Evolutionary conservation across 2,797 vertebrate species (phyloP).

Genomic region (Pipistrellus nathusii): DNA sequence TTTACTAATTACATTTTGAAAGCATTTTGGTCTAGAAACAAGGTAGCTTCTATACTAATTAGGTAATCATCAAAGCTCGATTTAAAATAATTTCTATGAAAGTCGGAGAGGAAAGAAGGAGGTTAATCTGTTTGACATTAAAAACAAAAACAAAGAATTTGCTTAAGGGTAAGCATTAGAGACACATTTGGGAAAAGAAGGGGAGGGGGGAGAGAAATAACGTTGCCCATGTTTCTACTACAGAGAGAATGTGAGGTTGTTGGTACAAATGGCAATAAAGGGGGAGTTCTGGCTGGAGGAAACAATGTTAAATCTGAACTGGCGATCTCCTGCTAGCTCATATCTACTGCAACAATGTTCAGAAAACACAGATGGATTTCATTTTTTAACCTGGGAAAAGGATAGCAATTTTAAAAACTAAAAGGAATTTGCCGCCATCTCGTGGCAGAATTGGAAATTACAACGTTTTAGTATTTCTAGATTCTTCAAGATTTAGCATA

Average conservation of each 20-base stretch:
- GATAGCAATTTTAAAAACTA: neutral
- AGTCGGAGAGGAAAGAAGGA: neutral
- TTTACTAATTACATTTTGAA: neutral
- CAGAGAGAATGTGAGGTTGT: neutral
- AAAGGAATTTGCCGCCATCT: slow-evolving; percentile 82
- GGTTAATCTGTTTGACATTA: neutral
- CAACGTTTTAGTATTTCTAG: slow-evolving; percentile 49
- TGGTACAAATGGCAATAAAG: neutral
- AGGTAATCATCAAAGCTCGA: neutral
- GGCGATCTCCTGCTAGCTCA: neutral
- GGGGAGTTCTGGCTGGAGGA: neutral
- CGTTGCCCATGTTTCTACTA: neutral
- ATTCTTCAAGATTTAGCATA: neutral
- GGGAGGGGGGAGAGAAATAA: neutral
- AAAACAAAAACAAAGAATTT: slow-evolving; percentile 27
- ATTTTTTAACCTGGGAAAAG: neutral
- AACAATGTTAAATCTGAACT: slow-evolving; percentile 13
- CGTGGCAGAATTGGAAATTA: slow-evolving; percentile 62
- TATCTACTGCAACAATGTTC: neutral
- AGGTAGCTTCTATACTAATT: slow-evolving; percentile 4
- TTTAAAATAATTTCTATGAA: slow-evolving; percentile 14
- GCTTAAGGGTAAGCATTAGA: neutral
- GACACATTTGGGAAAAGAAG: neutral
- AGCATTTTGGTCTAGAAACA: neutral
- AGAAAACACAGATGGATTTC: slow-evolving; percentile 6